Percentiles rank a stretch among this genome's conserved stretches.
Conservation (phyloP, 2,888 invertebrate species). For the Drosophila testacea region DNA sequence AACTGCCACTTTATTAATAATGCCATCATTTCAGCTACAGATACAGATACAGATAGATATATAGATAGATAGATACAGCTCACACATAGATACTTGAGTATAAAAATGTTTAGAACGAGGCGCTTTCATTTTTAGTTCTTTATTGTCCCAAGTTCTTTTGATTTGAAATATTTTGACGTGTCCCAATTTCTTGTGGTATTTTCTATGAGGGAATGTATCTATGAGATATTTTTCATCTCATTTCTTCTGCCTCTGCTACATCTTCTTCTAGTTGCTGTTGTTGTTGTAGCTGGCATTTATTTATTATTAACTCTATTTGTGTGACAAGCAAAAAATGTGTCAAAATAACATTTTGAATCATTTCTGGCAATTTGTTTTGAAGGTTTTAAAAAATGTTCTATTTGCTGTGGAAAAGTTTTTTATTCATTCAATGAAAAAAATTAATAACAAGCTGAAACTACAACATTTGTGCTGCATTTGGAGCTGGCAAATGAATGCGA, state of each 20-base stretch:
- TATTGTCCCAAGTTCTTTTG: conserved; percentile 77
- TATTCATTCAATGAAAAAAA: not conserved
- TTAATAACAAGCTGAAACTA: conserved; percentile 11
- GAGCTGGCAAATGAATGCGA: conserved; percentile 47
- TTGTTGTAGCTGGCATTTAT: conserved; percentile 41
- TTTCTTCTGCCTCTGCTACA: not conserved
- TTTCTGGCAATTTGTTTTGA: conserved; percentile 46
- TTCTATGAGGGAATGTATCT: conserved; percentile 18
- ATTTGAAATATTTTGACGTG: conserved; percentile 81
- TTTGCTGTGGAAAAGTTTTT: conserved; percentile 16
- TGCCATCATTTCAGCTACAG: conserved; percentile 54
- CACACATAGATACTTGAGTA: not conserved
- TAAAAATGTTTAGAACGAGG: conserved; percentile 28
- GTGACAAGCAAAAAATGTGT: conserved; percentile 59
- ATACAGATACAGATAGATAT: conserved; percentile 10
- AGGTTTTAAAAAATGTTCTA: conserved; percentile 6
- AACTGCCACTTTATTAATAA: conserved; percentile 82
- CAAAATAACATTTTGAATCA: conserved; percentile 53
- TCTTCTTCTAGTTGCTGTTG: conserved; percentile 8
- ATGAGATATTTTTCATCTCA: conserved; percentile 20
- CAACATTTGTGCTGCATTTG: conserved; percentile 26
- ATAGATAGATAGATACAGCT: conserved; percentile 6
- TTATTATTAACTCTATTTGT: conserved; percentile 78
- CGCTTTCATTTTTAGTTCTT: conserved; percentile 79
- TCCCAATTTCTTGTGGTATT: conserved; percentile 72